These are phyloP conservation scores for Notolepis coatsorum DNA, from an alignment of 2,797 vertebrate species.

Conservation along the genomic window DNA sequence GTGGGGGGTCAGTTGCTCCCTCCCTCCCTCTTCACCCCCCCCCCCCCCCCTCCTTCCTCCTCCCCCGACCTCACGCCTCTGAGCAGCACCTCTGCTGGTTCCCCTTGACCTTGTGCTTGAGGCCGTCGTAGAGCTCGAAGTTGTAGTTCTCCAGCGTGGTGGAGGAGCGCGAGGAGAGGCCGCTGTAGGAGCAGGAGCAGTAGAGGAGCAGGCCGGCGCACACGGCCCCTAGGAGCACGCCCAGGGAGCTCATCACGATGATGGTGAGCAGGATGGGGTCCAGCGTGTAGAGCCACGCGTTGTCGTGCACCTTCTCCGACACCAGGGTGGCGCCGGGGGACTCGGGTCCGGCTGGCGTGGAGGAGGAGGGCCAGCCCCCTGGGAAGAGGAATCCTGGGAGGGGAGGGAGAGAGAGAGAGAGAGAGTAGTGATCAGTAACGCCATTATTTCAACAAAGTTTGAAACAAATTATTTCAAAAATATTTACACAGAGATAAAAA, in stretches of 20 bases:
- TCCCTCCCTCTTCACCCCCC: neutral
- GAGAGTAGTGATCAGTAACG: too few relatives aligned
- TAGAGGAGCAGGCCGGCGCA: conserved; percentile 95
- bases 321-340: conserved; percentile 84
- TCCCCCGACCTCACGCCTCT: conserved; percentile 84
- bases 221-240: conserved; percentile 92
- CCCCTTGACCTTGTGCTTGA: conserved; percentile 99
- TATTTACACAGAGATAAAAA: too few relatives aligned
- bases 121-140: conserved; percentile 96
- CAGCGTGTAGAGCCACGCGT: conserved; percentile 93
- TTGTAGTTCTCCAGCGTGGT: conserved; percentile 99
- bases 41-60: neutral
- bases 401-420: neutral
- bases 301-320: conserved; percentile 91
- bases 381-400: conserved; percentile 82
- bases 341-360: conserved; percentile 83
- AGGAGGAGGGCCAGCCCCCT: conserved; percentile 84
- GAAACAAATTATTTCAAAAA: too few relatives aligned
- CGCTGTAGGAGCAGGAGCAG: conserved; percentile 94
- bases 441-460: too few relatives aligned
- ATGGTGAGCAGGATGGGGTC: conserved; percentile 98
- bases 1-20: neutral
- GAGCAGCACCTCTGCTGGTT: conserved; percentile 98
- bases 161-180: conserved; percentile 94
- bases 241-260: conserved; percentile 97